phyloP scores from a whole-genome alignment of 2,888 invertebrate species.

The Hirudinaria manillensis region DNA sequence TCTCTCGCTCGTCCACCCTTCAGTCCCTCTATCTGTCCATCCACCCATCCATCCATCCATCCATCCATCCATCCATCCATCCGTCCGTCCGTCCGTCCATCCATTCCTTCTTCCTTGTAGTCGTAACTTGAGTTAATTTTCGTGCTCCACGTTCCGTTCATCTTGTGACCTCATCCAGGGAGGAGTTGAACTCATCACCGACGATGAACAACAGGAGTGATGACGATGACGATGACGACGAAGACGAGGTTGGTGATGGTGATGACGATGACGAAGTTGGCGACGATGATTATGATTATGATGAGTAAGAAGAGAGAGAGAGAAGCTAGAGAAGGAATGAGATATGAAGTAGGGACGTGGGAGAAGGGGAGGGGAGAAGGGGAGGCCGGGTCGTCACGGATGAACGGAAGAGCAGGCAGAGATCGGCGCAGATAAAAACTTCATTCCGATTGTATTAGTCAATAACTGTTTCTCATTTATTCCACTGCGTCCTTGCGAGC shows the following conservation, averaged over 20 bases:
- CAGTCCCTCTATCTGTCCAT: too few species aligned
- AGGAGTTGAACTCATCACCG: background rate
- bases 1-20: too few species aligned
- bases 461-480: constrained; percentile 1
- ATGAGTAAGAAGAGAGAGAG: background rate
- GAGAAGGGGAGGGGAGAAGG: constrained; percentile 11
- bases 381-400: background rate
- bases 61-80: too few species aligned
- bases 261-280: constrained; percentile 12
- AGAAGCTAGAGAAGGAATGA: constrained; percentile 16
- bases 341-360: constrained; percentile 18
- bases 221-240: background rate
- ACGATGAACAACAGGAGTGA: background rate
- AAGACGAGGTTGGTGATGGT: background rate
- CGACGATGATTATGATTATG: constrained; percentile 19
- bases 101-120: too few species aligned
- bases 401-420: background rate
- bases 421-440: too few species aligned
- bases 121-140: too few species aligned
- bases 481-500: background rate
- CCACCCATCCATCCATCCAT: too few species aligned
- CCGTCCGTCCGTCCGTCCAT: too few species aligned
- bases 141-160: too few species aligned
- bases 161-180: too few species aligned
- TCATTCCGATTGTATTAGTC: too few species aligned